Evolutionary conservation across 2,797 vertebrate species (phyloP), one percentile per base, ranked within the genome.

Genomic region (Sebastes nivosus): DNA sequence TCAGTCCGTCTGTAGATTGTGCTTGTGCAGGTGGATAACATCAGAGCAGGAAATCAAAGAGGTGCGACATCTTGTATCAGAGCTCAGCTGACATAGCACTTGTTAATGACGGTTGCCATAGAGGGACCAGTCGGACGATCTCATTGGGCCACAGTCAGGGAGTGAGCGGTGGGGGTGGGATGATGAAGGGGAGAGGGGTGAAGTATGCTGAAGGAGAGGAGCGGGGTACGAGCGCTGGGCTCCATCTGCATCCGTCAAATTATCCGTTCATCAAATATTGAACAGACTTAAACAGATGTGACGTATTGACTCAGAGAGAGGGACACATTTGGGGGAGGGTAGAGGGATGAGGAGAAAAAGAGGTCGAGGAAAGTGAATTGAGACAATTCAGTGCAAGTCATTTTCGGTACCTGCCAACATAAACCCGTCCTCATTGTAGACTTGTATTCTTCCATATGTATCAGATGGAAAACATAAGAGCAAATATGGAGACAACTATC

Each of bases 251-350:
- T 68, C 72, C 60, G 59, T 86, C 83, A 88, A 84, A 83, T 81
- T 76, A 84, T 74, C 57, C 0, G 3, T 79, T 88, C 87, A 84
- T 86, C 75, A 86, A 83, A 83, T 88, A 86, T 81, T 83, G 61
- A 88, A 64, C 68, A 79, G 67, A 34, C 50, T 52, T 14, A 83
- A 75, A 79, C 18, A 71, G 54, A 81, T 75, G 73, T 74, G 60
- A 74, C 60, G 67, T 54, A 75, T 55, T 78, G 59, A 75, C 67
- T 58, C 8, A n/a, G 63, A 55, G 58, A 27, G 29, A 38, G 57
- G 59, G 60, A 20, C 9, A 20, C 2, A 25, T 36, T 6, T 55
- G 63, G 32, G 34, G 57, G 29, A 54, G 38, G 27, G 20, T 52
- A 65, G 27, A 2, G 6, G 10, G 58, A 6, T n/a, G 60, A 20